Conservation (phyloP, 2,797 vertebrate species). For the Pantherophis vulpinus region DNA sequence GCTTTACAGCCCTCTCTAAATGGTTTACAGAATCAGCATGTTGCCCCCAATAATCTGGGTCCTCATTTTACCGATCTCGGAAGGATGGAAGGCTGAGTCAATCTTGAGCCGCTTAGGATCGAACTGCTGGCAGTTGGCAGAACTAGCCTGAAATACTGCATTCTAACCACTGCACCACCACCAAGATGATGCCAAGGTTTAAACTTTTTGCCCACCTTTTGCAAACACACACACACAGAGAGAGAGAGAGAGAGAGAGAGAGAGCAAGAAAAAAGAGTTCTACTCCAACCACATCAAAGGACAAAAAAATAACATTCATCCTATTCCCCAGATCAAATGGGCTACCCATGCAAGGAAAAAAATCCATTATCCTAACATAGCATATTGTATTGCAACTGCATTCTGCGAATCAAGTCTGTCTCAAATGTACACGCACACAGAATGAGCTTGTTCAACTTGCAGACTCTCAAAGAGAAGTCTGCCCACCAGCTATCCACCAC, state of each 20-base stretch:
- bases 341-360: background rate
- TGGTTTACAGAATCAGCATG: background rate
- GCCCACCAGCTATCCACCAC: background rate
- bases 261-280: background rate
- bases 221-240: no score
- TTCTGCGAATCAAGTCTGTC: background rate
- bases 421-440: background rate
- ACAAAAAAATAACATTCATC: background rate
- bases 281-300: background rate
- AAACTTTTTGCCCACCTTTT: background rate
- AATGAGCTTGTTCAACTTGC: background rate
- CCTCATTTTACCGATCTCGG: background rate
- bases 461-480: background rate
- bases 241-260: no score
- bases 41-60: background rate
- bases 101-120: background rate
- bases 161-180: background rate
- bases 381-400: background rate
- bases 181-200: background rate
- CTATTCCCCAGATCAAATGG: background rate
- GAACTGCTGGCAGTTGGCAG: background rate
- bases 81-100: background rate
- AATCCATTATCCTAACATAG: background rate
- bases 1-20: background rate
- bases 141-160: background rate